Evolutionary conservation across 1,140 invertebrate genomes (phyloP).

Genomic region (Ceratosolen solmsi): DNA sequence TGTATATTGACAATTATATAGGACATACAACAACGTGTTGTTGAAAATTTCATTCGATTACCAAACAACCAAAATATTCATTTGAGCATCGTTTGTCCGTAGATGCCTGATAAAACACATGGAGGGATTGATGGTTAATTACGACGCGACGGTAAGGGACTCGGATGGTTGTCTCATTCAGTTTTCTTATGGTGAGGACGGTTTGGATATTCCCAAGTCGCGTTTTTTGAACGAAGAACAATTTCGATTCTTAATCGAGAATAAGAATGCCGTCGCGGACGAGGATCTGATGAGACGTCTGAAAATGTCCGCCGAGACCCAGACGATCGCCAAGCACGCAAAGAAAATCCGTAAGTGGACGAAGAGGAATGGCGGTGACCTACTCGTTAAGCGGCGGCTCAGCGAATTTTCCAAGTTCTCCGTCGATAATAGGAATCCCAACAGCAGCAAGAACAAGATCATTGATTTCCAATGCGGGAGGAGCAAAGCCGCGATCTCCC

Average conservation of each 20-base stretch:
- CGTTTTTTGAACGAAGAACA: slow-evolving; percentile 88
- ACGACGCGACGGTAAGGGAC: slow-evolving; percentile 94
- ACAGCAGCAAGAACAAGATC: slow-evolving; percentile 55
- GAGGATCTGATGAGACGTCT: slow-evolving; percentile 76
- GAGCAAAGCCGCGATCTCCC: slow-evolving; percentile 69
- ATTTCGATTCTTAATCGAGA: slow-evolving; percentile 87
- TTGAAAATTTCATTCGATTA: too few species aligned
- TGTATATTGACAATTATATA: too few species aligned
- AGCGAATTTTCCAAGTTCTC: slow-evolving; percentile 66
- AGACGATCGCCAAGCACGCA: slow-evolving; percentile 71
- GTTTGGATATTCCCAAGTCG: slow-evolving; percentile 91
- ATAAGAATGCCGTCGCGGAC: slow-evolving; percentile 80
- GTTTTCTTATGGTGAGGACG: slow-evolving; percentile 97
- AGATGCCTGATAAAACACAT: slow-evolving; percentile 96
- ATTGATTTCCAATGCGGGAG: slow-evolving; percentile 62
- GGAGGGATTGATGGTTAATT: slow-evolving; percentile 92
- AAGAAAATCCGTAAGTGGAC: slow-evolving; percentile 77
- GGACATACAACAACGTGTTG: too few species aligned
- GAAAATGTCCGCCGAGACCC: slow-evolving; percentile 72
- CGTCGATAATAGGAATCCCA: slow-evolving; percentile 60
- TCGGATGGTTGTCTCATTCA: slow-evolving; percentile 95
- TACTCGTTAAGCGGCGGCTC: slow-evolving; percentile 65
- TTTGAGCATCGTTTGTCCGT: too few species aligned
- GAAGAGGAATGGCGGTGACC: slow-evolving; percentile 75
- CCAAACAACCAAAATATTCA: too few species aligned